These are phyloP conservation scores for Teinopalpus imperialis DNA, from an alignment of 2,888 invertebrate genomes.

Conservation along the genomic window DNA sequence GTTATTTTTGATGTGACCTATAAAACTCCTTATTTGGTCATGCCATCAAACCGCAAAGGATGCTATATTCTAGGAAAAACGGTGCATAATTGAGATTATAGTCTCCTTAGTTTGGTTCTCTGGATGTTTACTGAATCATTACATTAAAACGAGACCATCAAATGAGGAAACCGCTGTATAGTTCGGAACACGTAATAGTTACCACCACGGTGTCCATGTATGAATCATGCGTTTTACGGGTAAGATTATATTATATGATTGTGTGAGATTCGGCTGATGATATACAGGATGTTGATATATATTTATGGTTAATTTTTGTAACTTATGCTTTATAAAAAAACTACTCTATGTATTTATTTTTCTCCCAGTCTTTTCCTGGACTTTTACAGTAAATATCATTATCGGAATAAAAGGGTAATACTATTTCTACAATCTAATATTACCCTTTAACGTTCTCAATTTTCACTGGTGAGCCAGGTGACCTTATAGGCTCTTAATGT, in stretches of 20 bases:
- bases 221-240: constrained; percentile 31
- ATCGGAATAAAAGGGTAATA: too few relatives aligned
- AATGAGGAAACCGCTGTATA: constrained; percentile 41
- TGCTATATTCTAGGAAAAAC: constrained; percentile 26
- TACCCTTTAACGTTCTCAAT: too few relatives aligned
- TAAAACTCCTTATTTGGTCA: constrained; percentile 22
- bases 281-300: constrained; percentile 8
- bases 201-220: constrained; percentile 14
- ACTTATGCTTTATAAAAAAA: too few relatives aligned
- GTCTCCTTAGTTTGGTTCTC: constrained; percentile 40
- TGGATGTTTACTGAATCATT: constrained; percentile 53
- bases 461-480: too few relatives aligned
- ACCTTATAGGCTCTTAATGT: too few relatives aligned
- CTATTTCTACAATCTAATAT: too few relatives aligned
- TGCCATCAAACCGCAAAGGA: constrained; percentile 21
- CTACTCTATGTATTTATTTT: too few relatives aligned
- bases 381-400: too few relatives aligned
- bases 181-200: constrained; percentile 41
- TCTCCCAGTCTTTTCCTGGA: too few relatives aligned
- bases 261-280: neutral
- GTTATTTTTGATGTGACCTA: constrained; percentile 6
- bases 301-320: too few relatives aligned
- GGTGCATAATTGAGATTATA: constrained; percentile 36
- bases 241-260: neutral
- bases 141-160: constrained; percentile 61